A percentile compares a stretch with the other conserved stretches of the same genome.
phyloP scores from a whole-genome alignment of 2,888 invertebrate genomes.

The Allophyes oxyacanthae region DNA sequence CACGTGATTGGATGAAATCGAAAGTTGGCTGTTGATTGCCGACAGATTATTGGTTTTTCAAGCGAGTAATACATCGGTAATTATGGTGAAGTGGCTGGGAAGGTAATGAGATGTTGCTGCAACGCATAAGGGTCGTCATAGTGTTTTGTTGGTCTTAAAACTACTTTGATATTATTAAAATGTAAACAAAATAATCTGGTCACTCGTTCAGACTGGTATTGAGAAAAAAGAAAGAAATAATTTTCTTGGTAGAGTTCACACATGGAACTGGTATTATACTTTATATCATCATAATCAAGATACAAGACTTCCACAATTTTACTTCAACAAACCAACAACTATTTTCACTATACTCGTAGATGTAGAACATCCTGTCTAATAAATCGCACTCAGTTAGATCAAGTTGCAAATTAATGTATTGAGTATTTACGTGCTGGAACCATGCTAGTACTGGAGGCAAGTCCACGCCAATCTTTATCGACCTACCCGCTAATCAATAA shows the following conservation, averaged over 20 bases:
- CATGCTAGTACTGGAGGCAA: conserved; percentile 14
- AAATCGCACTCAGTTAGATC: conserved; percentile 30
- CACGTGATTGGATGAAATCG: conserved; percentile 71
- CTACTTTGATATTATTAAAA: too few species aligned
- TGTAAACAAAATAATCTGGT: too few species aligned
- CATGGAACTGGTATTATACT: too few species aligned
- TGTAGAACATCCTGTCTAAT: conserved; percentile 31
- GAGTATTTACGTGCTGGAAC: conserved; percentile 35
- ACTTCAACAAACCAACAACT: conserved; percentile 1
- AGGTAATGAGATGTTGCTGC: conserved; percentile 60
- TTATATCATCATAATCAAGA: too few species aligned
- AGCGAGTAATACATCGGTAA: conserved; percentile 46
- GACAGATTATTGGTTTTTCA: conserved; percentile 66
- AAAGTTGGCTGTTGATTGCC: conserved; percentile 66
- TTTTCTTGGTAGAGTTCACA: too few species aligned
- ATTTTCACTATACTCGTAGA: conserved; percentile 15
- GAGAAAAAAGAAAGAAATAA: too few species aligned
- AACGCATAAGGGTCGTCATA: conserved; percentile 44
- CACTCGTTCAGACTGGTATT: too few species aligned
- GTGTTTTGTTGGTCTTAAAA: conserved; percentile 30
- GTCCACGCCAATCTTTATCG: conserved; percentile 34
- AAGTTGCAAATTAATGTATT: conserved; percentile 45
- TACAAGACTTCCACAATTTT: too few species aligned
- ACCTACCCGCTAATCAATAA: conserved; percentile 59
- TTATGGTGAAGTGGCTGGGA: conserved; percentile 34